Base-by-base conservation (phyloP, 2,797 vertebrate genomes). In the Paedocypris micromegethes region DNA sequence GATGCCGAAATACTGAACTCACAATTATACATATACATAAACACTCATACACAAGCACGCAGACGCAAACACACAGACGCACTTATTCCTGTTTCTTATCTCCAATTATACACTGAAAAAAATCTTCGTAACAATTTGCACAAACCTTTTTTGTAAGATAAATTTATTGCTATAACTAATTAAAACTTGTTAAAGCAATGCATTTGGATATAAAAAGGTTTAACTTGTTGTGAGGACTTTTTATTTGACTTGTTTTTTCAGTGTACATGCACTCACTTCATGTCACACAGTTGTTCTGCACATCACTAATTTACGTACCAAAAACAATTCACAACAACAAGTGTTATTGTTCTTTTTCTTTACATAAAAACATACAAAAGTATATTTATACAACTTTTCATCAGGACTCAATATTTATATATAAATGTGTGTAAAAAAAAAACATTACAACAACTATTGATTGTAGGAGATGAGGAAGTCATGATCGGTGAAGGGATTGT, bases 321-420 rank as follows among this genome's bases (percentile, higher is more conserved):
- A 77, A 69, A 66, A 68, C 5, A 62, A 65, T 83, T 49, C 73
- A 77, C 82, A 86, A 83, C 61, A 52, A 64, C 74, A 74, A 40
- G 23, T 43, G 38, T 3, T 50, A 55, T 70, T 54, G 54, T 66
- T 74, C 62, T 71, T 70, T 79, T 77, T 81, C 81, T 83, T 79
- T 86, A 83, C 79, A 86, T 83, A 88, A 86, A 87, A 89, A 87
- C 84, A 87, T 87, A 90, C 76, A 86, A 90, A 89, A 86, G 84
- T 84, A 85, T 78, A 81, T 80, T 84, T 83, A 83, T 82, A 85
- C 72, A 86, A 23, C 23, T 23, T 23, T 23, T 23, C 23, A 23
- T 23, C 65, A 75, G 63, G 81, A 73, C 82, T 82, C 77, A 54
- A 72, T 81, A 81, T 85, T 83, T 75, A 83, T 83, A 84, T 23